phyloP scores from a whole-genome alignment of 2,888 invertebrate genomes.

The Ophonus ardosiacus region DNA sequence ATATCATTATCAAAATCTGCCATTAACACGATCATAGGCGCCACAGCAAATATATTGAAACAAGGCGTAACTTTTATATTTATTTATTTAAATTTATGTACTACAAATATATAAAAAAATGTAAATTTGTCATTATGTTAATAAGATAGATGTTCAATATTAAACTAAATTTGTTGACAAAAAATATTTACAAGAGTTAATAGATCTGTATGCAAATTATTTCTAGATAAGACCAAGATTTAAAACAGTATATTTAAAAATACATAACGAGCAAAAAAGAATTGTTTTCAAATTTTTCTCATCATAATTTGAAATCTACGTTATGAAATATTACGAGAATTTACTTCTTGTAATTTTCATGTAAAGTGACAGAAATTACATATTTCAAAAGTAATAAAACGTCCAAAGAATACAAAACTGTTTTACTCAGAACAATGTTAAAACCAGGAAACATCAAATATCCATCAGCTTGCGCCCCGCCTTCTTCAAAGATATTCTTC shows the following conservation, averaged over 20 bases:
- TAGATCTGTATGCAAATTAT: not conserved
- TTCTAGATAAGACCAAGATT: not conserved
- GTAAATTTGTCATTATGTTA: not conserved
- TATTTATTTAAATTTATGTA: not conserved
- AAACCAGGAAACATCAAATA: slow-evolving; percentile 53
- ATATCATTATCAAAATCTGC: not conserved
- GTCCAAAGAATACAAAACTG: slow-evolving; percentile 13
- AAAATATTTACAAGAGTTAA: not conserved
- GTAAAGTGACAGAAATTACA: not conserved
- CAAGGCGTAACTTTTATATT: not conserved
- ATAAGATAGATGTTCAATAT: not conserved
- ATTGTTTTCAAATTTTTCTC: not conserved
- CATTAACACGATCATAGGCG: not conserved
- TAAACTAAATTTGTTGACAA: not conserved
- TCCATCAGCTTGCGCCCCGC: slow-evolving; percentile 21
- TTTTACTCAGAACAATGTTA: slow-evolving; percentile 9
- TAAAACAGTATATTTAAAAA: not conserved
- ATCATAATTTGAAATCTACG: not conserved
- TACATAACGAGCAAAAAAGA: not conserved
- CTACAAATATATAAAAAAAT: not conserved
- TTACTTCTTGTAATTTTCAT: not conserved
- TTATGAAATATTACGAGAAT: not conserved
- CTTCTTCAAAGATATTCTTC: slow-evolving; percentile 35
- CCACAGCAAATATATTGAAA: not conserved
- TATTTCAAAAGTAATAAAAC: slow-evolving; percentile 39